Conservation (phyloP, 1,140 invertebrate genomes). For the Drosophila orosa region DNA sequence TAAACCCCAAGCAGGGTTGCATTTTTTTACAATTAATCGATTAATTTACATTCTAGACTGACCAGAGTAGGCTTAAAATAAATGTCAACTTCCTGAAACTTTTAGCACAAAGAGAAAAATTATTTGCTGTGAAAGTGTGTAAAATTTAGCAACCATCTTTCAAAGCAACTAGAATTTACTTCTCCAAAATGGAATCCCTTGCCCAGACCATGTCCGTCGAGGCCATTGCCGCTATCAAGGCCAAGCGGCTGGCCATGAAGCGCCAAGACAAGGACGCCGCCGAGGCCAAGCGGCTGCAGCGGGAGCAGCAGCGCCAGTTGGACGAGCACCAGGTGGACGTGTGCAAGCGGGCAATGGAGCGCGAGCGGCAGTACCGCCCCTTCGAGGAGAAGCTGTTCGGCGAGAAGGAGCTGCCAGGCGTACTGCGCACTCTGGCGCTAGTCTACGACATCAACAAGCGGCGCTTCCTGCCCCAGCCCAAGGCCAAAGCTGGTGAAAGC, state of each 20-base stretch:
- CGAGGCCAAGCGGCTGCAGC: conserved; percentile 84
- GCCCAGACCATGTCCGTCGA: conserved; percentile 98
- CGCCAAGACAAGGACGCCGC: conserved; percentile 90
- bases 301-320: neutral
- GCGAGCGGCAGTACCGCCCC: conserved; percentile 23
- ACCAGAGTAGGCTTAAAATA: neutral
- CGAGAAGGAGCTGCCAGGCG: conserved; percentile 32
- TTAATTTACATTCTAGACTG: neutral
- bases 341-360: conserved; percentile 20
- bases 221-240: conserved; percentile 98
- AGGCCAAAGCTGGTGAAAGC: conserved; percentile 79
- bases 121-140: neutral
- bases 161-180: neutral
- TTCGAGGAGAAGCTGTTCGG: conserved; percentile 25
- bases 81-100: fast-evolving
- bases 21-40: neutral
- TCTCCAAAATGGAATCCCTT: conserved; percentile 78
- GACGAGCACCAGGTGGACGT: conserved; percentile 13
- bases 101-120: neutral
- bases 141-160: too few species aligned
- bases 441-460: conserved; percentile 12
- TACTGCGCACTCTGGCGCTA: neutral
- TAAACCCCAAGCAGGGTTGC: neutral
- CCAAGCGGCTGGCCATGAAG: conserved; percentile 97
- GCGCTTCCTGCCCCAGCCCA: neutral